Conservation (phyloP, 2,888 invertebrate genomes). For the Noctua pronuba region DNA sequence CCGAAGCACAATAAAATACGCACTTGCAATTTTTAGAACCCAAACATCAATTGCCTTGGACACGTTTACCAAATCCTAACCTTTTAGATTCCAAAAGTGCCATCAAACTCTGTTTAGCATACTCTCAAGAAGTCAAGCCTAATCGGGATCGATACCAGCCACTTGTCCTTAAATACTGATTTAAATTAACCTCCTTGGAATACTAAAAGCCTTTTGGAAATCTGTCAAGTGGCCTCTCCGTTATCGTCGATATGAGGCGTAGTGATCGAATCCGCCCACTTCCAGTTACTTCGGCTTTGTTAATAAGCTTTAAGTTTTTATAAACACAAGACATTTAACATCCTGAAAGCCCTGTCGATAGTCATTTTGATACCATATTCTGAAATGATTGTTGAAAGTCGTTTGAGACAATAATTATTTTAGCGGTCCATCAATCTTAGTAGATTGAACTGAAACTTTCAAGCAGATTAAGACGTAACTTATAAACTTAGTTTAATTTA, state of each 20-base stretch:
- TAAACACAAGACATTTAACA: not conserved
- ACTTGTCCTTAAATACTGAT: constrained; percentile 31
- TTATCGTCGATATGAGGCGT: constrained; percentile 22
- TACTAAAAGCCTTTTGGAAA: constrained; percentile 39
- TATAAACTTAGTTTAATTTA: not conserved
- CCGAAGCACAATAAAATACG: too few species aligned
- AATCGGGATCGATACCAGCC: constrained; percentile 11
- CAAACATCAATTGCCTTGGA: not conserved
- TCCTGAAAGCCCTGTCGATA: constrained; percentile 33
- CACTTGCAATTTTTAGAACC: not conserved
- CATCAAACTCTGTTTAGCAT: constrained; percentile 25
- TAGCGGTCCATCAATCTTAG: too few species aligned
- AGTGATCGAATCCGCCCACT: constrained; percentile 36
- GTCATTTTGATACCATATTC: not conserved
- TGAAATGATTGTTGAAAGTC: not conserved
- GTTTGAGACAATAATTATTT: not conserved
- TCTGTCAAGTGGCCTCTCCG: constrained; percentile 19
- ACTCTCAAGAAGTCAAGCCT: constrained; percentile 11
- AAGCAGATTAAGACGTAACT: not conserved
- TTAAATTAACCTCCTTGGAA: constrained; percentile 16
- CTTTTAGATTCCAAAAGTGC: not conserved
- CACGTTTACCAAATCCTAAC: not conserved
- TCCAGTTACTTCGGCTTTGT: constrained; percentile 3
- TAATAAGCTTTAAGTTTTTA: constrained; percentile 21
- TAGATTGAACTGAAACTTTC: not conserved